Evolutionary conservation across 2,888 invertebrate genomes (phyloP), one percentile per base, ranked within the genome.

Genomic region (Hydrotaea diabolus): DNA sequence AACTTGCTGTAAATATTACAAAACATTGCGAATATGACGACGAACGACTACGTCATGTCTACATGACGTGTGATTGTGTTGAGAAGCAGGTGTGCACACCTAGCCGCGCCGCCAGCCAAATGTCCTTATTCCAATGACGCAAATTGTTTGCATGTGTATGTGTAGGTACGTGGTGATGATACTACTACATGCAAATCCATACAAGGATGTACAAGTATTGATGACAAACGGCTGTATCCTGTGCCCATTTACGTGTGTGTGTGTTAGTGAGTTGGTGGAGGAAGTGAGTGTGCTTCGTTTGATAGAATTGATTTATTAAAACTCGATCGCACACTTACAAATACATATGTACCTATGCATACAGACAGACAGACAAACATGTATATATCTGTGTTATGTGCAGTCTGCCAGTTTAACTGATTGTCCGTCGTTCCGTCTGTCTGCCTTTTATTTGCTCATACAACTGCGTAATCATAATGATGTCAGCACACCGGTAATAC

Each of bases 231-330:
- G 26, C 64, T 64, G 75, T 77, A 69, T 69, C 39, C 59, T 36
- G 73, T 71, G 15, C n/a, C n/a, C 49, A 2, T 49, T 4, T 26
- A 17, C 11, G 5, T 64, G 31, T 43, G 53, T 62, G 11, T 15
- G 13, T 74, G 36, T 31, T 2, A 31, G 31, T 31, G 31, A 31
- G 31, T n/a, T n/a, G 7, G 31, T 71, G 15, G 26, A 21, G 21
- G 23, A 31, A 31, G 15, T 46, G n/a, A 31, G 64, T 21, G 55
- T 46, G 53, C n/a, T 57, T 59, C 62, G 57, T 79, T 82, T 82
- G 82, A 82, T 85, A 64, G 77, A 85, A 82, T 85, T 85, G 85
- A 85, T 85, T 85, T 85, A 85, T 85, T 85, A 85, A 82, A 80
- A 77, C 76, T 71, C 62, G 23, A 39, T 66, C 57, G 72, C 26